Percentiles rank a stretch among this genome's conserved stretches.
phyloP scores from a whole-genome alignment of 2,888 invertebrate genomes.

The Folsomia candida region DNA sequence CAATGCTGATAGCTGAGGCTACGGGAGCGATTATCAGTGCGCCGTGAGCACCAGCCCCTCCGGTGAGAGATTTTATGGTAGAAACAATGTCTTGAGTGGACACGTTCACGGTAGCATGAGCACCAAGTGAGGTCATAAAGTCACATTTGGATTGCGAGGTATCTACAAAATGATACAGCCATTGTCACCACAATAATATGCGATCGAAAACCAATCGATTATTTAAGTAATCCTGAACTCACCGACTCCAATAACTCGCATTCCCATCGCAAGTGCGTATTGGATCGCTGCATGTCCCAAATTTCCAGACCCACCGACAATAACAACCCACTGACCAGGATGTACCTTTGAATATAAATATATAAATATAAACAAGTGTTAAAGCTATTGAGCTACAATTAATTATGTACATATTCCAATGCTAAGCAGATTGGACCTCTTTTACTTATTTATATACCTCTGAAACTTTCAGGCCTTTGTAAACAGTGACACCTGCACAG shows the following conservation, averaged over 20 bases:
- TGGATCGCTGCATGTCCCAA: constrained; percentile 17
- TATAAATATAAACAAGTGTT: too few species aligned
- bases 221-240: neutral
- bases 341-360: too few species aligned
- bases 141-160: neutral
- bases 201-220: neutral
- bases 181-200: neutral
- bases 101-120: neutral
- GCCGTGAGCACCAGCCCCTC: constrained; percentile 7
- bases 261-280: constrained; percentile 19
- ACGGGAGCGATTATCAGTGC: constrained; percentile 17
- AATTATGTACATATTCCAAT: too few species aligned
- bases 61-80: neutral
- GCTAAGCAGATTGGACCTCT: too few species aligned
- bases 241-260: constrained; percentile 19
- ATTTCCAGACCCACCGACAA: constrained; percentile 16
- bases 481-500: constrained; percentile 15
- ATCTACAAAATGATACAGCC: neutral
- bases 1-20: neutral
- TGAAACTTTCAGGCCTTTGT: constrained; percentile 14
- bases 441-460: too few species aligned
- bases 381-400: too few species aligned
- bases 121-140: constrained; percentile 9
- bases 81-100: neutral
- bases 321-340: constrained; percentile 18